Conservation (phyloP, 2,113 vertebrate species). For the Rhinoderma darwinii region DNA sequence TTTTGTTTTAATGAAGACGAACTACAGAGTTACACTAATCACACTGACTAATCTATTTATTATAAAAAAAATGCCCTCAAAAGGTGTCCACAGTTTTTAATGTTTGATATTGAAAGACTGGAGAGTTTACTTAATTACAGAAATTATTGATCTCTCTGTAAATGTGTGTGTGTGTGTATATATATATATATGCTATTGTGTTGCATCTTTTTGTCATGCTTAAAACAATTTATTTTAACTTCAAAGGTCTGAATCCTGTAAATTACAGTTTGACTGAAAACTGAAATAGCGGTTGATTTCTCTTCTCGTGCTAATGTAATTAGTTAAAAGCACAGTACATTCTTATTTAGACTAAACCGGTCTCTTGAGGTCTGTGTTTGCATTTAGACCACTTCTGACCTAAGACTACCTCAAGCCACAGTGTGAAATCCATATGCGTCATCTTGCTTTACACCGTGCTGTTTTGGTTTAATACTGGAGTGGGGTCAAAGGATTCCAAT, state of each 20-base stretch:
- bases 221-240: not conserved
- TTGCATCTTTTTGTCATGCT: not conserved
- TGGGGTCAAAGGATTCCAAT: no score
- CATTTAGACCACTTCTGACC: not conserved
- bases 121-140: not conserved
- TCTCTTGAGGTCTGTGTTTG: slow-evolving; percentile 24
- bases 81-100: no score
- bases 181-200: not conserved
- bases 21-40: no score
- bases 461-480: not conserved
- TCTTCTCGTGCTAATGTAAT: slow-evolving; percentile 18
- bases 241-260: not conserved
- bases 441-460: not conserved
- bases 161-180: no score
- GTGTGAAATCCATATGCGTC: not conserved
- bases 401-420: slow-evolving; percentile 8
- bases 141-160: not conserved
- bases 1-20: no score
- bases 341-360: slow-evolving; percentile 8
- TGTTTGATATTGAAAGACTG: no score
- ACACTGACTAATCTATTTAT: no score
- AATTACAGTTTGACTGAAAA: not conserved
- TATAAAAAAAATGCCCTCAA: no score
- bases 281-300: not conserved
- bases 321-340: slow-evolving; percentile 19